Evolutionary conservation across 2,113 vertebrate species (phyloP), one percentile per base, ranked within the genome.

Genomic region (Hypanus sabinus): DNA sequence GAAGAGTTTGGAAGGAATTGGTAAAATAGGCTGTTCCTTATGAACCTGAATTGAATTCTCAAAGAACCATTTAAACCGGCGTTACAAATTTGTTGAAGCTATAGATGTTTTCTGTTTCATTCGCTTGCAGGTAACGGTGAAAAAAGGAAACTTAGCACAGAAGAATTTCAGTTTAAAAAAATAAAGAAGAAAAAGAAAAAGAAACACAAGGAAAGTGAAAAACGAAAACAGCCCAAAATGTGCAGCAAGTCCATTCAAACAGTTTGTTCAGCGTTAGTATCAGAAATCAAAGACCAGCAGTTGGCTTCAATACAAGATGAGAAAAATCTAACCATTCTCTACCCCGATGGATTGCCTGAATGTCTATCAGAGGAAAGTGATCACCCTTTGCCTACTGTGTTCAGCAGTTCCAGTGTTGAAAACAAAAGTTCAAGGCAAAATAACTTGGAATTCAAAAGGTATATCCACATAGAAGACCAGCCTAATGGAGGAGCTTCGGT

Each of bases 171-270:
- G 96, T 98, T 98, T 95, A 99, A 98, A 97, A 99, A 99, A 95
- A 98, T 98, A n/a, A 99, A 99, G 97, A 99, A 99, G 97, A 99
- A 99, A 98, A 99, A 99, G 98, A 99, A 99, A 97, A 99, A 99
- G 98, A 99, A 99, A 98, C 98, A 99, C 95, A 99, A 98, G 98
- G 98, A 99, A 94, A 98, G 97, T 1, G 98, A 99, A 96, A 99
- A 98, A 96, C 97, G 98, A 94, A 99, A 98, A 94, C 98, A 97
- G 93, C 98, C 99, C 94, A 99, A 99, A 97, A 98, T 98, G 98
- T 98, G 98, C 96, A 98, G 98, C 96, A 98, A 98, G 96, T 99
- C 98, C 68, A 98, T 98, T 96, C 99, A 99, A 96, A 99, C 99
- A 91, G 94, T 97, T 94, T 98, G 98, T 95, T 98, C 97, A 90